Evolutionary conservation across 2,888 invertebrate species (phyloP).

Genomic region (Acrobasis suavella): DNA sequence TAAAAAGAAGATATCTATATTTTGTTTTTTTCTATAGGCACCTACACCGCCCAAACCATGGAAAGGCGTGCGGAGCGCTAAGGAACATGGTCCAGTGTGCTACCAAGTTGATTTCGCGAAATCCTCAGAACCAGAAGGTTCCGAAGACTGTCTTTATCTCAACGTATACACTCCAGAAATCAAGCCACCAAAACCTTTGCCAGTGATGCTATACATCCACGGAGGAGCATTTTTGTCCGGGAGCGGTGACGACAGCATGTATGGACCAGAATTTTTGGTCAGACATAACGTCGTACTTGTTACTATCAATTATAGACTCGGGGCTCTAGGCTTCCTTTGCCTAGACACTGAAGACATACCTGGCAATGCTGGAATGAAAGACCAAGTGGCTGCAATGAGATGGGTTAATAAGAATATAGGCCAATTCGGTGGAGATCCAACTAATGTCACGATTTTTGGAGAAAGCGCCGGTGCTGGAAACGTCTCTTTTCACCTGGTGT

Average conservation of each 20-base stretch:
- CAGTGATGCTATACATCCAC: conserved; percentile 56
- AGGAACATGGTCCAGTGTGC: conserved; percentile 42
- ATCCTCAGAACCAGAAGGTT: conserved; percentile 35
- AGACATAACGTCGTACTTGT: conserved; percentile 47
- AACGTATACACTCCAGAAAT: conserved; percentile 54
- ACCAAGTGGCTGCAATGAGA: conserved; percentile 51
- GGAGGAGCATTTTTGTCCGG: conserved; percentile 46
- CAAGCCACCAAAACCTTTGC: conserved; percentile 37
- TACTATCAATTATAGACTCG: conserved; percentile 51
- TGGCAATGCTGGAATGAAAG: conserved; percentile 57
- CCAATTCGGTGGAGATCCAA: conserved; percentile 50
- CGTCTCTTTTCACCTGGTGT: conserved; percentile 50
- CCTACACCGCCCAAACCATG: conserved; percentile 47
- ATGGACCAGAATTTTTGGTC: conserved; percentile 49
- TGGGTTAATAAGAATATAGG: conserved; percentile 52
- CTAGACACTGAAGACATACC: conserved; percentile 49
- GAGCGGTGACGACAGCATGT: conserved; percentile 44
- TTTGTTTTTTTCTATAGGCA: conserved; percentile 39
- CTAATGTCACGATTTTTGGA: conserved; percentile 55
- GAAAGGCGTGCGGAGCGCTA: conserved; percentile 49
- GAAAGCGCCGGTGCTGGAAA: conserved; percentile 52
- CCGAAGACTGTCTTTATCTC: conserved; percentile 58
- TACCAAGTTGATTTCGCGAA: conserved; percentile 38
- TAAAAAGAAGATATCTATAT: neutral
- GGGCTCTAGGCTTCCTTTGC: conserved; percentile 49